Base-by-base conservation (phyloP, 2,888 invertebrate genomes). In the Cosmorhoe ocellata region DNA sequence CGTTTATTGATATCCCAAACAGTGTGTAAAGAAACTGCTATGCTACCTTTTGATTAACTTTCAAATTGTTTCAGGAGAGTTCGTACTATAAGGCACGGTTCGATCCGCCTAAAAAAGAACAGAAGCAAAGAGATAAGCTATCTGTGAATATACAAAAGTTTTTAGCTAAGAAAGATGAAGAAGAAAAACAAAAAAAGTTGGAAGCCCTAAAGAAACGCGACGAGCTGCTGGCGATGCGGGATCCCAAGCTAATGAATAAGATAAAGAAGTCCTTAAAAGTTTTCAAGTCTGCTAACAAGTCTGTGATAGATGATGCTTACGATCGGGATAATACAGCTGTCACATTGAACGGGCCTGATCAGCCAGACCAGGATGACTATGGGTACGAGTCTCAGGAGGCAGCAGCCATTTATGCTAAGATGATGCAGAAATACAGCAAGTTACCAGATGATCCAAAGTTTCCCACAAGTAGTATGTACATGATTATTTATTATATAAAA, bases 341-440 rank as follows among this genome's bases (percentile, higher is more conserved):
- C 3, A 95, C 95, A 0, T 80, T 93, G 27, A 92, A 93, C 39
- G 96, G 95, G 0, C 93, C 94, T 0, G 93, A 94, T 1, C 96
- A 96, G 69, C 95, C 96, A 0, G 97, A 97, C 68, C 96, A 96
- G 73, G 97, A 97, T 84, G 97, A 97, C 73, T 97, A 97, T 74
- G 97, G 97, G 0, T 97, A 96, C 73, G 96, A 95, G 30, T 97
- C 97, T 0, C 94, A 94, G 66, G 95, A 95, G 76, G 95, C 96
- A 1, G 93, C 95, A 33, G 95, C 94, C 22, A 92, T 94, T 64
- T 97, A 97, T 76, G 93, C 94, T 61, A 96, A 96, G 79, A 93
- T 97, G 90, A 95, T 97, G 92, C 94, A 94, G 62, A 96, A 96
- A 74, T 96, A 96, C 64, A 94, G 91, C 65, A 93, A 92, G 72